Evolutionary conservation across 2,113 vertebrate genomes (phyloP), one percentile per base, ranked within the genome.

Genomic region (Corvus cornix): DNA sequence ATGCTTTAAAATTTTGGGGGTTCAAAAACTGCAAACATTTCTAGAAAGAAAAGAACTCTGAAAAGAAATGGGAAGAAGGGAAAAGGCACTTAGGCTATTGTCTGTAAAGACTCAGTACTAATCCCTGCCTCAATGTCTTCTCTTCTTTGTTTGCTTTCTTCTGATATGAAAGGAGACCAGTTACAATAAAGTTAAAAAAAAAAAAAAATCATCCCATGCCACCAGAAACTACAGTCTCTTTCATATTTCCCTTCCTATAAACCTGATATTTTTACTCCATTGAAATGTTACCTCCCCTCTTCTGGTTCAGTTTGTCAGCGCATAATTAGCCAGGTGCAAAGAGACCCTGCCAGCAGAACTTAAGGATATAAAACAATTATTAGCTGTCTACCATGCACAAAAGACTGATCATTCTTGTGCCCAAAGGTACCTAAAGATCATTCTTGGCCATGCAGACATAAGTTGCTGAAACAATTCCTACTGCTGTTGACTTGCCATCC

Each of bases 251-350:
- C 14, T 76, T 68, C 26, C 21, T 30, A 52, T 60, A 73, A 60
- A 75, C 22, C 39, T 76, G 79, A 49, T 24, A 81, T 62, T 84
- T 89, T 62, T 70, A 7, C 59, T 84, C n/a, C 22, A n/a, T 2
- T 49, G 20, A 91, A 81, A 70, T 39, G 7, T 63, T 91, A 63
- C 43, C 19, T 73, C 10, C 28, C 5, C 5, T 76, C 51, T 87
- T 77, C 64, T 89, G 11, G 5, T 81, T 90, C 63, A 59, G 37
- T 87, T 84, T 94, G 43, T 84, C 48, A 87, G 60, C 43, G 27
- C 35, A 43, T 91, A 89, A 87, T 84, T 89, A 94, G 12, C 51
- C 76, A 91, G n/a, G 33, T 70, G 26, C 59, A 88, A 83, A 90
- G 28, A 77, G 43, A 83, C 21, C 6, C 30, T 88, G 19, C 43